phyloP scores from a whole-genome alignment of 1,140 invertebrate species.

The Dufourea novaeangliae region DNA sequence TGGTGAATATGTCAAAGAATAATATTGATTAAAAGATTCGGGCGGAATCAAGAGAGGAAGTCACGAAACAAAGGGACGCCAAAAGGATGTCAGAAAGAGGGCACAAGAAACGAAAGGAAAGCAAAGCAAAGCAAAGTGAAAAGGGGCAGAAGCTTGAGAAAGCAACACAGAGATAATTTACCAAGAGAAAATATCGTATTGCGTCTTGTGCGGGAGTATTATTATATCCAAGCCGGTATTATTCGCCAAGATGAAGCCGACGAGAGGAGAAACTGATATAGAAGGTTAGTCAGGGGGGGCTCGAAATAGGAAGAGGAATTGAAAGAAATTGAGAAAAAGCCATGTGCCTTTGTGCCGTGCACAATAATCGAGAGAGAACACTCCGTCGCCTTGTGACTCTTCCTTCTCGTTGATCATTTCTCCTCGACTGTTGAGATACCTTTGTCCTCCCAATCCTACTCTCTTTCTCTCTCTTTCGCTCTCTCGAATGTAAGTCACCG shows the following conservation, averaged over 20 bases:
- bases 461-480: no score
- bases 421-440: conserved; percentile 60
- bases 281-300: conserved; percentile 46
- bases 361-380: conserved; percentile 69
- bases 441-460: conserved; percentile 23
- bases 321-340: conserved; percentile 58
- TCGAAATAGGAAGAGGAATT: conserved; percentile 38
- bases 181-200: conserved; percentile 68
- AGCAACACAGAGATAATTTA: conserved; percentile 65
- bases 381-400: conserved; percentile 60
- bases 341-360: conserved; percentile 63
- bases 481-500: not conserved
- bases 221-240: conserved; percentile 70
- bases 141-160: conserved; percentile 50
- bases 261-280: conserved; percentile 59
- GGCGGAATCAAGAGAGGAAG: not conserved
- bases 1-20: no score
- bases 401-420: conserved; percentile 71
- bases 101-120: conserved; percentile 12
- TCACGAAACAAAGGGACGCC: not conserved
- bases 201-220: conserved; percentile 61
- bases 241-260: conserved; percentile 54
- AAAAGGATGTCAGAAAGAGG: conserved; percentile 17
- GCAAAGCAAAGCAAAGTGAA: conserved; percentile 25
- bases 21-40: no score